Evolutionary conservation across 2,888 invertebrate genomes (phyloP).

Genomic region (Thera obeliscata): DNA sequence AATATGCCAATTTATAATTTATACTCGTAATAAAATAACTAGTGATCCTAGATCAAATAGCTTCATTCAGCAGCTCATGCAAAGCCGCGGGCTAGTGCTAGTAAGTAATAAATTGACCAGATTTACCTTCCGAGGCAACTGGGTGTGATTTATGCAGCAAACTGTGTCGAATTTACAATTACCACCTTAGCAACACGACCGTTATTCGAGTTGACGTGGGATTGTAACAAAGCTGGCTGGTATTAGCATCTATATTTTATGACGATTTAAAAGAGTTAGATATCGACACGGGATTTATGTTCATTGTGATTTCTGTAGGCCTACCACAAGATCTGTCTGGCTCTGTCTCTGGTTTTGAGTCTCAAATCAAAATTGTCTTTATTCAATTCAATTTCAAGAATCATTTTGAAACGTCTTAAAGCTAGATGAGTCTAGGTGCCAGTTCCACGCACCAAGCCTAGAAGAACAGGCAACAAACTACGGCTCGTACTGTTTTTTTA

Average conservation of each 20-base stretch:
- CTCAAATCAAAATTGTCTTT: too few species aligned
- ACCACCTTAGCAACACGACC: constrained; percentile 64
- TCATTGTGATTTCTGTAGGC: constrained; percentile 19
- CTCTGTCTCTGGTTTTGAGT: too few species aligned
- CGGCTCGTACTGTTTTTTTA: too few species aligned
- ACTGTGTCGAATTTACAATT: constrained; percentile 80
- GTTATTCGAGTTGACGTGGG: constrained; percentile 59
- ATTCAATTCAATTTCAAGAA: too few species aligned
- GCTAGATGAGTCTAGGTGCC: too few species aligned
- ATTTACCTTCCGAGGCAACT: constrained; percentile 67
- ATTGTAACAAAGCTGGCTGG: constrained; percentile 48
- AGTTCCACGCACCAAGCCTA: too few species aligned
- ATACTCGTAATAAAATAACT: constrained; percentile 5
- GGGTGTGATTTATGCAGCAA: constrained; percentile 74
- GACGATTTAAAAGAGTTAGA: constrained; percentile 49
- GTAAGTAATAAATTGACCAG: constrained; percentile 71
- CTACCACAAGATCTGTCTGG: too few species aligned
- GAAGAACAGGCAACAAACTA: too few species aligned
- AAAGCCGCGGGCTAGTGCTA: constrained; percentile 43
- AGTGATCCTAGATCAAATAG: constrained; percentile 29
- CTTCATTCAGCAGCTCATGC: constrained; percentile 35
- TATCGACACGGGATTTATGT: constrained; percentile 44
- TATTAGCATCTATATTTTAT: constrained; percentile 46
- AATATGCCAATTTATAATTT: constrained; percentile 19
- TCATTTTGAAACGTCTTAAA: too few species aligned